Evolutionary conservation across 92 coral and sea anemone species (phyloP).

Genomic region (Zoanthus gigantus): DNA sequence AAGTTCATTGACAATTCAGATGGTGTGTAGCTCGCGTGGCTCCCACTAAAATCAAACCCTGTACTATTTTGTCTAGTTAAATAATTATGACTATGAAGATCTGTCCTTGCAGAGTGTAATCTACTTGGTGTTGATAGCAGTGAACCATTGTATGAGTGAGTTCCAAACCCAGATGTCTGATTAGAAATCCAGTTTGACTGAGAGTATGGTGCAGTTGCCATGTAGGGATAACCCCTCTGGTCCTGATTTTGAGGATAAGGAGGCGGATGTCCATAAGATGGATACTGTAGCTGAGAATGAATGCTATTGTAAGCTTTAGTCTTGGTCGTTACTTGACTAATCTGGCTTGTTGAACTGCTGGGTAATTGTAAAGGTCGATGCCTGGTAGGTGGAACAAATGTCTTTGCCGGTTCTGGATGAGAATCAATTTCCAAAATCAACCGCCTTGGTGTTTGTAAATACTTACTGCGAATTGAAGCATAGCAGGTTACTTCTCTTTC

Average conservation of each 20-base stretch:
- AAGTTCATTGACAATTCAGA: conserved; percentile 62
- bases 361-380: conserved; percentile 55
- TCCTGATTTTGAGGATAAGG: conserved; percentile 29
- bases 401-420: conserved; percentile 63
- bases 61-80: conserved; percentile 73
- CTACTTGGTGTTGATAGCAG: conserved; percentile 64
- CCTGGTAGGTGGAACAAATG: conserved; percentile 73
- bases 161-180: conserved; percentile 41
- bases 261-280: conserved; percentile 32
- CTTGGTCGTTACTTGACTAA: conserved; percentile 27
- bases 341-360: conserved; percentile 46
- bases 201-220: not conserved
- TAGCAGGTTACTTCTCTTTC: conserved; percentile 91
- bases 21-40: conserved; percentile 43
- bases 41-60: conserved; percentile 60
- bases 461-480: conserved; percentile 87
- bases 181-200: conserved; percentile 76
- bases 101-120: conserved; percentile 57
- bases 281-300: conserved; percentile 27
- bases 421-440: conserved; percentile 88
- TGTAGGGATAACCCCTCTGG: conserved; percentile 26
- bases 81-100: conserved; percentile 62
- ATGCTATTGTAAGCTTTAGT: conserved; percentile 16
- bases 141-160: conserved; percentile 51
- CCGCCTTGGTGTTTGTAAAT: conserved; percentile 87